Conservation (phyloP, 2,888 invertebrate species). For the Anthrax anthrax region DNA sequence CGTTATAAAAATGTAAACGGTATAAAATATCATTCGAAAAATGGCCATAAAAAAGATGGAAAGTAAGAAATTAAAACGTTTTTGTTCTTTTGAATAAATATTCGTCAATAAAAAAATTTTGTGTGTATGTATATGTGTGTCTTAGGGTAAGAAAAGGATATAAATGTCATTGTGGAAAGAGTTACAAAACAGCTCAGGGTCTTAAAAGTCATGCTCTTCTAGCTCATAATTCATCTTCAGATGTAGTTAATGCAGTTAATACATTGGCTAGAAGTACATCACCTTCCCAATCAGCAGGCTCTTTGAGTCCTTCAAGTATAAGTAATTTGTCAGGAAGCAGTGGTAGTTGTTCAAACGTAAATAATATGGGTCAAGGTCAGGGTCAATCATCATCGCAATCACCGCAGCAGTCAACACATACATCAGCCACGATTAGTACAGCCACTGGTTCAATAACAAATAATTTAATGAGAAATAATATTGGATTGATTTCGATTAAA, state of each 20-base stretch:
- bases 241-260: constrained; percentile 14
- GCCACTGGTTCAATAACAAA: constrained; percentile 11
- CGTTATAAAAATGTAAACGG: constrained; percentile 80
- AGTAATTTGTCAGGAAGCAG: constrained; percentile 34
- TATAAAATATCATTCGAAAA: constrained; percentile 77
- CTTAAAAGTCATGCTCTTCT: constrained; percentile 53
- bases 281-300: constrained; percentile 33
- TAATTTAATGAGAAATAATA: constrained; percentile 33
- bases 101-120: background rate
- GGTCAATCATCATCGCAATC: background rate
- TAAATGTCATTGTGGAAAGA: constrained; percentile 75
- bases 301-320: constrained; percentile 33
- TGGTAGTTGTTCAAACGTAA: constrained; percentile 14
- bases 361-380: constrained; percentile 5
- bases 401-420: background rate
- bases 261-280: constrained; percentile 24
- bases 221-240: constrained; percentile 31
- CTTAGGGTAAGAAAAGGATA: constrained; percentile 63
- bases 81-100: background rate
- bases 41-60: constrained; percentile 72
- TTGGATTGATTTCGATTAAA: constrained; percentile 33
- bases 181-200: constrained; percentile 67
- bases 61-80: constrained; percentile 57
- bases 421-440: constrained; percentile 14
- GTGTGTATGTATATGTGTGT: constrained; percentile 8